Conservation (phyloP, 2,113 vertebrate species). For the Sakesphorus luctuosus region DNA sequence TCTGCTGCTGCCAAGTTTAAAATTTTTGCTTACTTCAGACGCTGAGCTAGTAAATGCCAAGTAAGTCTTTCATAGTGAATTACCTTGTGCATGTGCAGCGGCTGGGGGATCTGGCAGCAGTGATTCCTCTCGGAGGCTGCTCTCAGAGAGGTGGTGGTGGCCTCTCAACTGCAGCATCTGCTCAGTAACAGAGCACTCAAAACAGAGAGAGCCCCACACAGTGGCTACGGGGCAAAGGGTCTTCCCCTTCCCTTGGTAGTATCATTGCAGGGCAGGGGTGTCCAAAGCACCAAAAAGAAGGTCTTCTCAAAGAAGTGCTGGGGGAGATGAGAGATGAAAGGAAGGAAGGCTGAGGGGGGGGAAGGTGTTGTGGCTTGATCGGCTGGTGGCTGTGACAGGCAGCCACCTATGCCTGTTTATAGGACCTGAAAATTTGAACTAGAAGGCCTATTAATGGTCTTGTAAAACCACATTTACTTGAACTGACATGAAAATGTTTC, state of each 20-base stretch:
- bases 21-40: background rate
- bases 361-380: background rate
- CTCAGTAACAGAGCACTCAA: background rate
- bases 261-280: rapidly evolving
- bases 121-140: rapidly evolving
- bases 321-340: background rate
- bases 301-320: background rate
- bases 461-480: background rate
- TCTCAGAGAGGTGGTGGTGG: background rate
- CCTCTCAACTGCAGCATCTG: background rate
- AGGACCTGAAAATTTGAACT: background rate
- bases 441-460: background rate
- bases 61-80: background rate
- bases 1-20: constrained; percentile 26
- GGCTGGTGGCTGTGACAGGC: background rate
- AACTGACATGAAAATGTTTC: background rate
- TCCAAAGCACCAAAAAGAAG: no score
- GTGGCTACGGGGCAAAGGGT: background rate
- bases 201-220: rapidly evolving
- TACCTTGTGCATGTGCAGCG: background rate
- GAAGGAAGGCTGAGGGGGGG: background rate
- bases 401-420: background rate
- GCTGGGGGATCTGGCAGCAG: background rate
- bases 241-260: rapidly evolving
- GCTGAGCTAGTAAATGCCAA: background rate